Evolutionary conservation across 2,797 vertebrate genomes (phyloP).

Genomic region (Peromyscus nudipes): DNA sequence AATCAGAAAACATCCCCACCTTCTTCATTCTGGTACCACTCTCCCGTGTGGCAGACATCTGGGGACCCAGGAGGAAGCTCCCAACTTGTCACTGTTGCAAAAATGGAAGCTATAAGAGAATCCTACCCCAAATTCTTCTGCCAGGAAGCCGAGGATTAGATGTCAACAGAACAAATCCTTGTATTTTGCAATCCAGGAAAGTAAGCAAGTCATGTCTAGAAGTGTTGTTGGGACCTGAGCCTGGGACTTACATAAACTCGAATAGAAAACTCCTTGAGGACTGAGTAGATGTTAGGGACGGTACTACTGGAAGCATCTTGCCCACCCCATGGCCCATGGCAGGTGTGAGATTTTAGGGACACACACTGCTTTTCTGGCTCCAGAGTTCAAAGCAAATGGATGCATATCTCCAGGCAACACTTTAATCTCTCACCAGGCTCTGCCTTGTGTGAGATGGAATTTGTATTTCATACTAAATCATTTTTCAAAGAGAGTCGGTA

Average conservation of each 20-base stretch:
- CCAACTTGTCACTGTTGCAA: not conserved
- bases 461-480: constrained; percentile 43
- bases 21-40: not conserved
- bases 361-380: not conserved
- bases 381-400: constrained; percentile 9
- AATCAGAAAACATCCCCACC: not conserved
- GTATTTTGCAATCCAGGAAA: constrained; percentile 24
- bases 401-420: not conserved
- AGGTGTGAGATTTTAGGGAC: not conserved
- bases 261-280: not conserved
- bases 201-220: constrained; percentile 51
- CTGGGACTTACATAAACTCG: not conserved
- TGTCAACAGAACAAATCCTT: not conserved
- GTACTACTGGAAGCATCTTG: not conserved
- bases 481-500: constrained; percentile 22
- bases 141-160: constrained; percentile 40
- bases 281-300: not conserved
- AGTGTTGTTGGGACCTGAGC: not conserved
- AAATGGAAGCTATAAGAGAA: not conserved
- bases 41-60: not conserved
- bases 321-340: not conserved
- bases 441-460: constrained; percentile 45
- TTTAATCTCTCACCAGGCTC: constrained; percentile 32
- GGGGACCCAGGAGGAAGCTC: not conserved
- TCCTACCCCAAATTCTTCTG: not conserved